Evolutionary conservation across 23 tunicate genomes (phyloP).

Genomic region (Diplosoma virens): DNA sequence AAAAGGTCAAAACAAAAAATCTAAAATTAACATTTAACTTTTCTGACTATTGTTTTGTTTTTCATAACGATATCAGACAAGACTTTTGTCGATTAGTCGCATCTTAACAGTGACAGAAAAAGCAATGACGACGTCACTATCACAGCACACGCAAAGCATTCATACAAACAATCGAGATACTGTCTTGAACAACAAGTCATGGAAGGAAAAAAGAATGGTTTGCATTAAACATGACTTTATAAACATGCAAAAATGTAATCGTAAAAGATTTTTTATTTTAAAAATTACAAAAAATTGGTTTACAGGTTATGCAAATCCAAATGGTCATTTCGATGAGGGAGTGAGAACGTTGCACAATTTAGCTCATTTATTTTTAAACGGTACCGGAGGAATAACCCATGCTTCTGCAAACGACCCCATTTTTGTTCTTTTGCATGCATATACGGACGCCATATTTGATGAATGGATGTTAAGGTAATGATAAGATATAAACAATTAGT

Average conservation of each 20-base stretch:
- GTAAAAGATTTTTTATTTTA: not conserved
- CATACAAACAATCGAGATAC: too few relatives aligned
- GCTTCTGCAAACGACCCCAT: constrained; percentile 91
- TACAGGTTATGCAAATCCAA: constrained; percentile 60
- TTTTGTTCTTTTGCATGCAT: constrained; percentile 74
- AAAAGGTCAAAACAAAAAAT: too few relatives aligned
- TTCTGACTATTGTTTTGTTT: too few relatives aligned
- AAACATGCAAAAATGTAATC: too few relatives aligned
- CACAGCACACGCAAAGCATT: too few relatives aligned
- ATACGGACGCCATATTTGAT: constrained; percentile 86
- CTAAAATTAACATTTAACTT: too few relatives aligned
- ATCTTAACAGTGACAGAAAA: too few relatives aligned
- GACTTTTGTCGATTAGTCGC: not conserved
- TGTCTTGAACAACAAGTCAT: too few relatives aligned
- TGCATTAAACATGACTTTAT: too few relatives aligned
- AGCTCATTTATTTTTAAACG: constrained; percentile 85
- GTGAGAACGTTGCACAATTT: constrained; percentile 77
- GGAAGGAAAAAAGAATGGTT: too few relatives aligned
- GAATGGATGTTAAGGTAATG: constrained; percentile 90
- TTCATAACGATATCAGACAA: not conserved
- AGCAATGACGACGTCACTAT: too few relatives aligned
- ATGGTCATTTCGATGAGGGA: constrained; percentile 74
- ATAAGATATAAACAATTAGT: too few relatives aligned
- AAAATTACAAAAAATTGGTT: not conserved
- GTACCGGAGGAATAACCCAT: constrained; percentile 84